Conservation (phyloP, 2,113 vertebrate species). For the Serinus canaria region DNA sequence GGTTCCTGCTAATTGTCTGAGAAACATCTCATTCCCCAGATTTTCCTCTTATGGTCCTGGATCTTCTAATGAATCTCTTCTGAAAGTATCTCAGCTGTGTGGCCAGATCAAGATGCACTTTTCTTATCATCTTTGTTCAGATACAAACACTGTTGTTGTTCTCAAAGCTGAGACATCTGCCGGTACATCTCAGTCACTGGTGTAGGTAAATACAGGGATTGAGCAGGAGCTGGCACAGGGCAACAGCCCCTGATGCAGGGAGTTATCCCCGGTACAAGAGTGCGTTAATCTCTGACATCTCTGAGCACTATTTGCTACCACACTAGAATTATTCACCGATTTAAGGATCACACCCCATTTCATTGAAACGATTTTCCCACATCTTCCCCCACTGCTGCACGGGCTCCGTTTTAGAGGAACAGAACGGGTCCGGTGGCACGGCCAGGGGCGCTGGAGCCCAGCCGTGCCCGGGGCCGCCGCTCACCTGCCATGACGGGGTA, state of each 20-base stretch:
- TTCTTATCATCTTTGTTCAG: neutral
- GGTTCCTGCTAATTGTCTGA: neutral
- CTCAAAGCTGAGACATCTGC: neutral
- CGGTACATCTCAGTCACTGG: no score
- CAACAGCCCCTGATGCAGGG: neutral
- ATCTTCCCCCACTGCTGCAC: neutral
- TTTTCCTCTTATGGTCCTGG: neutral
- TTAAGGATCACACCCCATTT: accelerated
- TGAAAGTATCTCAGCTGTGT: no score
- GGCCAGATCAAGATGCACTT: neutral
- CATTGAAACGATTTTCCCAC: neutral
- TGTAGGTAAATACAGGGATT: neutral
- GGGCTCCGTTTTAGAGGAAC: accelerated
- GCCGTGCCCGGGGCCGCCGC: neutral
- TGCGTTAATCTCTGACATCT: accelerated
- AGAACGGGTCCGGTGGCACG: accelerated
- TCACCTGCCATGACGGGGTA: conserved; percentile 94
- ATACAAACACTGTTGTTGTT: neutral
- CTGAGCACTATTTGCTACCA: no score
- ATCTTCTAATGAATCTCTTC: neutral
- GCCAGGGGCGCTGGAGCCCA: neutral
- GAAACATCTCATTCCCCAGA: neutral
- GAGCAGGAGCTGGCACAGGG: neutral
- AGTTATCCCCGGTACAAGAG: accelerated
- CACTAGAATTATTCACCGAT: neutral